These are phyloP conservation scores for Iphiclides podalirius DNA, from an alignment of 2,888 invertebrate species.

Conservation along the genomic window DNA sequence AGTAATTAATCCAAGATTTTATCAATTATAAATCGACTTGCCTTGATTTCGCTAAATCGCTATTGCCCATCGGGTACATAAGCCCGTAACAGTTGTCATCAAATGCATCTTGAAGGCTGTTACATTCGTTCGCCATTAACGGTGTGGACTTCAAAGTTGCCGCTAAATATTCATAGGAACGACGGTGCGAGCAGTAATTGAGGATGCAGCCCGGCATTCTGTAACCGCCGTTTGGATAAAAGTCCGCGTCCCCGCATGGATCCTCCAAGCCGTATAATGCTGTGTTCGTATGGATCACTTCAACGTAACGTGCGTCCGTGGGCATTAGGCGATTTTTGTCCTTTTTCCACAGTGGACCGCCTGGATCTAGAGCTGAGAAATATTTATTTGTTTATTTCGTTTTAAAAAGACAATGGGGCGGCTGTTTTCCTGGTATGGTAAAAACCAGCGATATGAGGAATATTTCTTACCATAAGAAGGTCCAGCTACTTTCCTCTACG, in stretches of 20 bases:
- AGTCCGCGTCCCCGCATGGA: constrained; percentile 55
- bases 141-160: constrained; percentile 48
- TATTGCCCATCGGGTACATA: constrained; percentile 48
- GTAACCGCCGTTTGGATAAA: constrained; percentile 58
- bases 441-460: no score
- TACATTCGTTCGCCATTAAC: constrained; percentile 48
- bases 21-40: constrained; percentile 14
- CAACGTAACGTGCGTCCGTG: constrained; percentile 58
- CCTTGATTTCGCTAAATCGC: constrained; percentile 47
- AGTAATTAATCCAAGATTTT: no score
- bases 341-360: constrained; percentile 54
- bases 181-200: constrained; percentile 54
- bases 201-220: constrained; percentile 56
- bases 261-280: constrained; percentile 43
- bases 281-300: constrained; percentile 64
- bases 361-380: constrained; percentile 63
- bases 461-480: no score
- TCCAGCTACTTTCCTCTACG: no score
- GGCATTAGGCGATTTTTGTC: constrained; percentile 40
- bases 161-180: constrained; percentile 51
- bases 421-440: no score
- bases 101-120: constrained; percentile 36
- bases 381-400: background rate
- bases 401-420: no score
- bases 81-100: constrained; percentile 43